Evolutionary conservation across 2,797 vertebrate species (phyloP).

Genomic region (Molossus molossus): DNA sequence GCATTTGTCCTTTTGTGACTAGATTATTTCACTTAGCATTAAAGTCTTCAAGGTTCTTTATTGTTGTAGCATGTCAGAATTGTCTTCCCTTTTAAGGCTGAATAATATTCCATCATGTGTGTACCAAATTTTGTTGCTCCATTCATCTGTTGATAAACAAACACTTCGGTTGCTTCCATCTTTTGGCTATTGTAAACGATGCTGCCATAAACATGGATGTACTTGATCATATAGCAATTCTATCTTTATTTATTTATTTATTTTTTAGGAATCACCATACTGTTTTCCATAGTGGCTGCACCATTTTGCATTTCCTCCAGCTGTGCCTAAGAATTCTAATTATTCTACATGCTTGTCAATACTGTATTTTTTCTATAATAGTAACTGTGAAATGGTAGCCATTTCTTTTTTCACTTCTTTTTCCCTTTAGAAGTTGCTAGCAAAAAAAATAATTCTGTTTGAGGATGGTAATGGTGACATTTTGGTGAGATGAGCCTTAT

Average conservation of each 20-base stretch:
- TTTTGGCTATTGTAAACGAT: too few relatives aligned
- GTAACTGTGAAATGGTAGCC: background rate
- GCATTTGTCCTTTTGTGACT: background rate
- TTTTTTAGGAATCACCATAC: too few relatives aligned
- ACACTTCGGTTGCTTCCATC: too few relatives aligned
- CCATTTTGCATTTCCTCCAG: too few relatives aligned
- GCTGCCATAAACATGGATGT: too few relatives aligned
- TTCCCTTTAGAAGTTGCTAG: background rate
- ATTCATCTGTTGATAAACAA: too few relatives aligned
- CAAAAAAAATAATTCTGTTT: background rate
- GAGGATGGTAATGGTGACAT: background rate
- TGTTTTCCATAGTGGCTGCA: too few relatives aligned
- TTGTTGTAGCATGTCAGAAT: background rate
- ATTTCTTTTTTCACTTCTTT: background rate
- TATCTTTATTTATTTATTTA: too few relatives aligned
- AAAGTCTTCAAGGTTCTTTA: background rate
- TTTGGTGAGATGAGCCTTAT: background rate
- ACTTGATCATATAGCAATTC: too few relatives aligned
- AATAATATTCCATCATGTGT: background rate
- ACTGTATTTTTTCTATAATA: background rate
- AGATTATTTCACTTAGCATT: background rate
- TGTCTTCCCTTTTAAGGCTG: background rate
- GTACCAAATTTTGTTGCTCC: too few relatives aligned
- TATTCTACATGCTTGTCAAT: background rate
- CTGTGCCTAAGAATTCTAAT: background rate